Base-by-base conservation (phyloP, 2,113 vertebrate genomes). In the Microtus pennsylvanicus region DNA sequence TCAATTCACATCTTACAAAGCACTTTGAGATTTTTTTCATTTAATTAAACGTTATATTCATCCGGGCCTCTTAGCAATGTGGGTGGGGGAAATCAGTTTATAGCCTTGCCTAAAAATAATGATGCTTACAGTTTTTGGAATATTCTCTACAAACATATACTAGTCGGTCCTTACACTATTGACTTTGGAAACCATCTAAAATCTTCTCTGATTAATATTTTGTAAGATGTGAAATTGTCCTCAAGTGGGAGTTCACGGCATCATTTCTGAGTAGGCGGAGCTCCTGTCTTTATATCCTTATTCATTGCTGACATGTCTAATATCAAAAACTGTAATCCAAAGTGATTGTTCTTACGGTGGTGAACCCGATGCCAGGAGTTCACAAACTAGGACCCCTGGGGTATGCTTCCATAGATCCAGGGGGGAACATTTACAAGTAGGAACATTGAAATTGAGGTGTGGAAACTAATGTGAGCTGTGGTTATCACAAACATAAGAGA, bases 351-450 rank as follows among this genome's bases (percentile, higher is more conserved):
- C 12, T 47, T 24, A 7, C 1, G 14, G 22, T 55, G 8, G 24
- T 38, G 42, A 24, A 35, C 1, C 3, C 52, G 14, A 42, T 4
- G 24, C 67, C 21, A 30, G 82, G 7, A 22, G 55, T 35, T 30
- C 82, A n/a, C 55, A 7, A 24, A 33, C 33, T 0, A 47, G 19
- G 74, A 21, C 7, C 1, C 3, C 13, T 0, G 0, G 21, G 1
- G 0, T 7, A 1, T 38, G 3, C 16, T 42, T 45, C 72, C 16
- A 3, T 45, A 72, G 13, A 5, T 33, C 58, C 35, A 14, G 12
- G 2, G 33, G 21, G 52, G 2, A n/a, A 50, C 28, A 65, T 47
- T 86, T 47, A 45, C 17, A 69, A n/a, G 72, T 16, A 63, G 93
- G 89, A 80, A 69, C 28, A 26, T 50, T 35, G 28, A 67, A 87